A percentile compares a stretch with the other conserved stretches of the same genome.
Conservation (phyloP, 1,140 invertebrate genomes). For the Pararge aegeria region DNA sequence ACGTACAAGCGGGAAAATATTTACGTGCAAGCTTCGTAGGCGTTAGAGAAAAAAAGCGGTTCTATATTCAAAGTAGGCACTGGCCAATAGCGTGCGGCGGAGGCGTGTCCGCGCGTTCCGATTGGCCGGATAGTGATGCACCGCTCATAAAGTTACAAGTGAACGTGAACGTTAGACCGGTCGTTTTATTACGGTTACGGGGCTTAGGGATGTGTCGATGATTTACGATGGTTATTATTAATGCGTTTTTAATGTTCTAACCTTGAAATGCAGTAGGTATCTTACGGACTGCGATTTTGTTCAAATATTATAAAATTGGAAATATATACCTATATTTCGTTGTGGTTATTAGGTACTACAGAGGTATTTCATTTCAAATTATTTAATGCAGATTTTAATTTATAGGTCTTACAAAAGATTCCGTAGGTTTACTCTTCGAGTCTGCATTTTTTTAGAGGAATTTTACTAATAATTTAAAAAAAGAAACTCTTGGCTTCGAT, state of each 20-base stretch:
- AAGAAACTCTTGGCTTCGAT: too few species aligned
- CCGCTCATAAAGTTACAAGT: conserved; percentile 50
- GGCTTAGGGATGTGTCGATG: conserved; percentile 15
- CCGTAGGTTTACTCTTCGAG: too few species aligned
- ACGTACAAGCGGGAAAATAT: conserved; percentile 37
- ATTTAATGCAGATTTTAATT: too few species aligned
- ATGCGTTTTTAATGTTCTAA: background rate
- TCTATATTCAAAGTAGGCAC: conserved; percentile 72
- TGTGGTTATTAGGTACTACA: too few species aligned
- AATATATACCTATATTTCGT: too few species aligned
- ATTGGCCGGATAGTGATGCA: conserved; percentile 60
- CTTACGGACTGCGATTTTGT: too few species aligned
- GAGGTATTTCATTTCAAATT: too few species aligned
- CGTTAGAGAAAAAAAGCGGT: conserved; percentile 75
- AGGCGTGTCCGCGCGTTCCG: conserved; percentile 58
- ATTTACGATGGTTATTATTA: conserved; percentile 8
- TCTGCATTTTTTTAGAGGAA: too few species aligned
- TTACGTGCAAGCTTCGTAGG: conserved; percentile 57
- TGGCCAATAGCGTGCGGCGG: conserved; percentile 65
- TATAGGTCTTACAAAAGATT: too few species aligned
- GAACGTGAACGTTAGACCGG: conserved; percentile 34
- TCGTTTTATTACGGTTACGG: conserved; percentile 35
- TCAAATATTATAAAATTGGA: too few species aligned
- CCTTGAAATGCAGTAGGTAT: too few species aligned
- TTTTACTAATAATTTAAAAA: too few species aligned